A percentile compares a stretch with the other conserved stretches of the same genome.
These are phyloP conservation scores for Epizoanthus fatuus DNA, from an alignment of 92 coral and sea anemone genomes.

Conservation along the genomic window DNA sequence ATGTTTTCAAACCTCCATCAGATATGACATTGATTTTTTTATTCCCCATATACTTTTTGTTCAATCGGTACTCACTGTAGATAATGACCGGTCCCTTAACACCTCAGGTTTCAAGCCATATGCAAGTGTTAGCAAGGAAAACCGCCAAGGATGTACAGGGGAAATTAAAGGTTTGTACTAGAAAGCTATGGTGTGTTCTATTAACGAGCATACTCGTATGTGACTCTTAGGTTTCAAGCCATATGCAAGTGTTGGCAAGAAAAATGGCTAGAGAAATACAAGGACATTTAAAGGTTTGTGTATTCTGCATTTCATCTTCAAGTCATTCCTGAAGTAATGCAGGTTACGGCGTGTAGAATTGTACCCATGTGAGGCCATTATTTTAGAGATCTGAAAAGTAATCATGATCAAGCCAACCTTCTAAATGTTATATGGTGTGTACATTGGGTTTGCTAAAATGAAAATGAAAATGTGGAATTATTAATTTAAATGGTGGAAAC, in stretches of 20 bases:
- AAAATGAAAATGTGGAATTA: no score
- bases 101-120: conserved; percentile 91
- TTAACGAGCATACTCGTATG: conserved; percentile 24
- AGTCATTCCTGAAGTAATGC: neutral
- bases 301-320: conserved; percentile 5
- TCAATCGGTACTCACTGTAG: no score
- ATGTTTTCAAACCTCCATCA: no score
- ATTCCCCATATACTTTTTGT: no score
- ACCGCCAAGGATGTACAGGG: conserved; percentile 91
- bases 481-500: no score
- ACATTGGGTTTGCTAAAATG: no score
- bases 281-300: conserved; percentile 98
- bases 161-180: conserved; percentile 87
- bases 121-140: conserved; percentile 93
- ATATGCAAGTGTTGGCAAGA: conserved; percentile 95
- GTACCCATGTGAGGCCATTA: no score
- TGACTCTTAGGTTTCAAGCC: conserved; percentile 46
- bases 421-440: no score
- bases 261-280: conserved; percentile 98
- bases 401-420: no score
- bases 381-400: no score
- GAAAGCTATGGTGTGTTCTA: conserved; percentile 5
- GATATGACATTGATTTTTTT: no score
- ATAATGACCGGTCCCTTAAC: conserved; percentile 20
- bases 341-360: neutral